A percentile compares a stretch with the other conserved stretches of the same genome.
Conservation (phyloP, 2,113 vertebrate genomes). For the Dolichallabes microphthalmus region DNA sequence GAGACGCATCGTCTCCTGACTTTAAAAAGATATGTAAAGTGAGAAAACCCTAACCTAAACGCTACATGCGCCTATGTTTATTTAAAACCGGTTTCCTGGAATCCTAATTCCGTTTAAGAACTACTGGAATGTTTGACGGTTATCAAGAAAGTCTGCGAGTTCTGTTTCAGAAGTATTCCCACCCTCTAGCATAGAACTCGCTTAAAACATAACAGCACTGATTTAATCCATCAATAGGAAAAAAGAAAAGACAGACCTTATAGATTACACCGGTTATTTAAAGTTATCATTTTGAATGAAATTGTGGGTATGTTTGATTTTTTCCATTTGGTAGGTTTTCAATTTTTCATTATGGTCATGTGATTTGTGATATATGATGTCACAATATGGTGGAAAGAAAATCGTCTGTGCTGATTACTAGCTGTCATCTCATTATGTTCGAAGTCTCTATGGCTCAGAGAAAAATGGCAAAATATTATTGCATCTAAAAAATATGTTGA, state of each 20-base stretch:
- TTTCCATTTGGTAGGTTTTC: neutral
- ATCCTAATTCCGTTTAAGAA: neutral
- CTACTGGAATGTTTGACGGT: conserved; percentile 11
- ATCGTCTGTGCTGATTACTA: neutral
- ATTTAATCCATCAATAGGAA: neutral
- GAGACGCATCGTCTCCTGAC: neutral
- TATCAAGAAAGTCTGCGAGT: neutral
- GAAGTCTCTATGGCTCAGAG: neutral
- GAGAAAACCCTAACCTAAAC: neutral
- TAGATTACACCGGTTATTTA: neutral
- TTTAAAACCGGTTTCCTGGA: conserved; percentile 13
- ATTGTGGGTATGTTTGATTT: neutral
- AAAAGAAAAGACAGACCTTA: neutral
- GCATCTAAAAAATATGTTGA: neutral
- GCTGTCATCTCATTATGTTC: neutral
- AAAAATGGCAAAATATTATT: neutral
- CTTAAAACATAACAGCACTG: neutral
- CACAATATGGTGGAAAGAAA: conserved; percentile 9
- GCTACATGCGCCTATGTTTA: neutral
- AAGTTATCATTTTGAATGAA: neutral
- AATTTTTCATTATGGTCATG: neutral
- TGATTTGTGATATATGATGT: neutral
- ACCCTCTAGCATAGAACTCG: neutral
- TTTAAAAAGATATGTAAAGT: neutral
- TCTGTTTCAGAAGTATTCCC: neutral